Evolutionary conservation across 2,797 vertebrate species (phyloP).

Genomic region (Anolis apletophallus): DNA sequence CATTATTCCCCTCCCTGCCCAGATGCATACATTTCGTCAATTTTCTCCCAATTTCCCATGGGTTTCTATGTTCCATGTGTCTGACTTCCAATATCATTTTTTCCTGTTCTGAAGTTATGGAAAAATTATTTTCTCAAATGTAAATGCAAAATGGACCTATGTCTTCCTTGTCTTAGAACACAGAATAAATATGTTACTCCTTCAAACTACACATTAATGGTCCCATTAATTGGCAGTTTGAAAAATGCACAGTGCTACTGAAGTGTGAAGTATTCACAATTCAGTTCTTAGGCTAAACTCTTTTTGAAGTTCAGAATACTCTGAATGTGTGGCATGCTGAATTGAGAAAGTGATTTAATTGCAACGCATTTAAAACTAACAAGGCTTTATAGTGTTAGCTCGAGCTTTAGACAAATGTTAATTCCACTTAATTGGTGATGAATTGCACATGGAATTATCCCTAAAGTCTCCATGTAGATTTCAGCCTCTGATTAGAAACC

Average conservation of each 20-base stretch:
- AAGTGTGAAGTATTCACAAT: constrained; percentile 19
- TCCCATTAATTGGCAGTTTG: constrained; percentile 49
- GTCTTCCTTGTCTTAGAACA: neutral
- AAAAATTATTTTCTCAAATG: neutral
- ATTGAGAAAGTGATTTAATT: constrained; percentile 70
- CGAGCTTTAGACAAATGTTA: constrained; percentile 63
- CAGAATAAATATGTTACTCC: neutral
- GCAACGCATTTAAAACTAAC: constrained; percentile 66
- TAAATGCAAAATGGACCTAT: neutral
- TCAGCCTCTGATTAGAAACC: constrained; percentile 10
- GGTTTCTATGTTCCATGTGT: neutral
- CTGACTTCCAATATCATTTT: neutral
- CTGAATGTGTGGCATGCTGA: constrained; percentile 47
- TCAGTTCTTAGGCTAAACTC: constrained; percentile 21
- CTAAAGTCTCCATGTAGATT: constrained; percentile 6
- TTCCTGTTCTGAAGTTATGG: neutral
- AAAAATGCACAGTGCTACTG: constrained; percentile 6
- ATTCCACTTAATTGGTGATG: constrained; percentile 60
- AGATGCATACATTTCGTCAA: neutral
- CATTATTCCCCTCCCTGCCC: neutral
- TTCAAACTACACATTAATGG: constrained; percentile 51
- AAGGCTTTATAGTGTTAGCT: constrained; percentile 73
- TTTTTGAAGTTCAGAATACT: constrained; percentile 40
- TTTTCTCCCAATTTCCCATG: neutral
- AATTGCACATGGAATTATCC: constrained; percentile 22